Evolutionary conservation across 1,140 invertebrate species (phyloP), one percentile per base, ranked within the genome.

Genomic region (Elymnias hypermnestra): DNA sequence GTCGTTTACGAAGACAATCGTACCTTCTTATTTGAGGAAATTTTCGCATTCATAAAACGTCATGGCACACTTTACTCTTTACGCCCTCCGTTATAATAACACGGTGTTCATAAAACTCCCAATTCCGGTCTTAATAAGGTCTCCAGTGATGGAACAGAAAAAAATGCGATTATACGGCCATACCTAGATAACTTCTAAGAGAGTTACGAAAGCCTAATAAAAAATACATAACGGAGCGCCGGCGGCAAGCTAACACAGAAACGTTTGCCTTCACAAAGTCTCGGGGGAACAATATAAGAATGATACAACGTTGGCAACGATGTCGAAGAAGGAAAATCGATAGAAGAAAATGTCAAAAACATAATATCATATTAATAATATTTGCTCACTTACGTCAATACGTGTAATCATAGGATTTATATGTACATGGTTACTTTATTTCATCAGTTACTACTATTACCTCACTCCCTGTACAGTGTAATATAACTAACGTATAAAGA

Each of bases 221-320:
- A 72, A 71, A 66, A 72, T 64, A 73, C 67, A 75, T 74, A 74
- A 63, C 57, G 33, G 55, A 64, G 60, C 63, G 58, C 61, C 54
- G 53, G 44, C 52, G 66, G 63, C 66, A 55, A 61, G 62, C 56
- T 65, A 60, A 75, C 57, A 61, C 59, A 63, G 60, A 57, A 61
- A 53, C 61, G 42, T 50, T 63, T 45, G 61, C 64, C 55, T 58
- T 48, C 51, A 61, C 48, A 39, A 54, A 53, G 54, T 61, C 73
- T 54, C 68, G n/a, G 31, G 66, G 63, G 73, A 64, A 57, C 63
- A 53, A 72, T 79, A 78, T 73, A 76, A 74, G 70, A 77, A 71
- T 77, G 74, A 76, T 77, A 70, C 63, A 72, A 53, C 50, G 56
- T 51, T 64, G 64, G 53, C 57, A 63, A 51, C 55, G 45, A 44